Base-by-base conservation (phyloP, 2,113 vertebrate genomes). In the Loxodonta africana region DNA sequence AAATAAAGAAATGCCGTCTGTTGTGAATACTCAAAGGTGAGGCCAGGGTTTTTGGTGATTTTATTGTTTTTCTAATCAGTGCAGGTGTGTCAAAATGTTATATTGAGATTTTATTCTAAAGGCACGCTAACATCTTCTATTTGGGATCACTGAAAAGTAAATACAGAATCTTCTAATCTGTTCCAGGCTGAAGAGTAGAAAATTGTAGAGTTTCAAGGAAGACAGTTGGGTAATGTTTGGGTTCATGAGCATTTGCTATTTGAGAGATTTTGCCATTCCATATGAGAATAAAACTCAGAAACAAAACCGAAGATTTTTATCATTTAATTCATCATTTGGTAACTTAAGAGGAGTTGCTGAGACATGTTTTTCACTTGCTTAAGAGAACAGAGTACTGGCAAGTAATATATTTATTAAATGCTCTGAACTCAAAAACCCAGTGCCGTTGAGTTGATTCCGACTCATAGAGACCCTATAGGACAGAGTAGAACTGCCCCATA, bases 11-110 rank as follows among this genome's bases (percentile, higher is more conserved):
- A 69, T 37, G 28, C 71, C 62, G 44, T 76, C 85, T 83, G 92
- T 69, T 77, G 44, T 48, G 57, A 83, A 14, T 51, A 25, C 51
- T 86, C 67, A 63, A n/a, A 83, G 26, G 87, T 85, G 60, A 51
- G 18, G 33, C n/a, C 11, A 33, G 23, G n/a, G 41, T 90, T 71
- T 57, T 94, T 3, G 18, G 41, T 83, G 81, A n/a, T 77, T 97
- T 92, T 57, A 33, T 82, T 93, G 44, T 95, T 95, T 96, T 97
- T 94, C 82, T 93, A 28, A 83, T 96, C 63, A 53, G n/a, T 88
- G 17, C 80, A 53, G 88, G 17, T 77, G 46, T 82, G 85, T 96
- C 90, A 86, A 23, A 92, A 89, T 93, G 41, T 93, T 92, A n/a
- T 11, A 51, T 6, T 57, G 76, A 95, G 69, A 80, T 46, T 91